phyloP scores from a whole-genome alignment of 2,888 invertebrate species.

The Augiades crinisus region DNA sequence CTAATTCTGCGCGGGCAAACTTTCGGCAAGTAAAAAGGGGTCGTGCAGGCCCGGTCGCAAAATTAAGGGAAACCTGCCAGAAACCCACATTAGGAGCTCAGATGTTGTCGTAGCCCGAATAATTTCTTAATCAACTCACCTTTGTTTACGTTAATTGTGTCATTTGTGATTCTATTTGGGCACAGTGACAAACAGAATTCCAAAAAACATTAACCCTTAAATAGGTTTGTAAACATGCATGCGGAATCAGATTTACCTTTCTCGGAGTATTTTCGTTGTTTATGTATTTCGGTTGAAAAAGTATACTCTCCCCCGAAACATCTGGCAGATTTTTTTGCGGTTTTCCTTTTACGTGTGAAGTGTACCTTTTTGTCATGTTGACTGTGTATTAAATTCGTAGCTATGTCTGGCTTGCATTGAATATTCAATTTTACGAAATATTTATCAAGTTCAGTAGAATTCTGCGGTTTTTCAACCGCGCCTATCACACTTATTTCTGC shows the following conservation, averaged over 20 bases:
- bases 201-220: conserved; percentile 38
- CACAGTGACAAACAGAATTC: conserved; percentile 46
- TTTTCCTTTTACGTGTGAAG: conserved; percentile 2
- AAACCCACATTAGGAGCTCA: conserved; percentile 42
- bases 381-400: no score
- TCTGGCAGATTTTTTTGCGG: not conserved
- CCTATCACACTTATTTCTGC: no score
- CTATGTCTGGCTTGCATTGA: no score
- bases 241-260: conserved; percentile 31
- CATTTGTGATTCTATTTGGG: conserved; percentile 63
- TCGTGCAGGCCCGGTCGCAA: conserved; percentile 36
- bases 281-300: conserved; percentile 15
- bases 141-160: conserved; percentile 66
- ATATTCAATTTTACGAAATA: no score
- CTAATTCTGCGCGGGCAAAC: conserved; percentile 34
- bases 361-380: no score
- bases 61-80: conserved; percentile 39
- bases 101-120: conserved; percentile 45
- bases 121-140: conserved; percentile 67
- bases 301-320: not conserved
- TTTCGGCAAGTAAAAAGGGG: conserved; percentile 42
- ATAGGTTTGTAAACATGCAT: conserved; percentile 38
- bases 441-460: no score
- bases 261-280: not conserved
- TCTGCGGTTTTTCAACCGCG: no score